Percentiles rank a stretch among this genome's conserved stretches.
phyloP scores from a whole-genome alignment of 2,797 vertebrate genomes.

The Chloroceryle amazona region DNA sequence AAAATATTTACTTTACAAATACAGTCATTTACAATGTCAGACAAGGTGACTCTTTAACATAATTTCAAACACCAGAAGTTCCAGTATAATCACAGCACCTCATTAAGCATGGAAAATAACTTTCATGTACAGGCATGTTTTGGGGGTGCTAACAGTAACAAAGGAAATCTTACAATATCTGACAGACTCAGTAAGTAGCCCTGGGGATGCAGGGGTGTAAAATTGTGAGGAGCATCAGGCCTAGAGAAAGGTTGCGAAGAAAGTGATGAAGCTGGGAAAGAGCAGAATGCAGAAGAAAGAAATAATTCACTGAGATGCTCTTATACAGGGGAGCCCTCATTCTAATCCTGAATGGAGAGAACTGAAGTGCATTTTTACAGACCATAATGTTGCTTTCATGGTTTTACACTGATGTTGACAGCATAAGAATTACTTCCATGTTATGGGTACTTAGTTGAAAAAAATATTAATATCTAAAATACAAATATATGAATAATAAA shows the following conservation, averaged over 20 bases:
- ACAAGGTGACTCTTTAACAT: conserved; percentile 56
- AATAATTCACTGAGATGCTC: neutral
- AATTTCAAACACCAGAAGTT: conserved; percentile 45
- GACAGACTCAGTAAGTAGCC: neutral
- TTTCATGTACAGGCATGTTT: neutral
- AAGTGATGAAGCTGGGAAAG: neutral
- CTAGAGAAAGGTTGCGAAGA: neutral
- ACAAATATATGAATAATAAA: neutral
- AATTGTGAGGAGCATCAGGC: neutral
- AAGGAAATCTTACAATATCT: neutral
- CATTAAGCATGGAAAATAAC: conserved; percentile 23
- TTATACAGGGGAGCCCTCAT: neutral
- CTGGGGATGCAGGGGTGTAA: neutral
- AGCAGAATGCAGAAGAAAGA: neutral
- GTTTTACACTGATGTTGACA: neutral
- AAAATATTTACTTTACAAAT: conserved; percentile 66
- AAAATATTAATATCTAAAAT: neutral
- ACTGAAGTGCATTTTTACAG: neutral
- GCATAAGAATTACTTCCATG: neutral
- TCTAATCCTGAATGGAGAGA: neutral
- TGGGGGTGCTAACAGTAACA: neutral
- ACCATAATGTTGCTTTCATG: neutral
- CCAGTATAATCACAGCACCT: conserved; percentile 22
- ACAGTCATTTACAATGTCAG: conserved; percentile 44
- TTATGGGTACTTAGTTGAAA: neutral